phyloP scores from a whole-genome alignment of 2,888 invertebrate species.

The Platerodrilus igneus region DNA sequence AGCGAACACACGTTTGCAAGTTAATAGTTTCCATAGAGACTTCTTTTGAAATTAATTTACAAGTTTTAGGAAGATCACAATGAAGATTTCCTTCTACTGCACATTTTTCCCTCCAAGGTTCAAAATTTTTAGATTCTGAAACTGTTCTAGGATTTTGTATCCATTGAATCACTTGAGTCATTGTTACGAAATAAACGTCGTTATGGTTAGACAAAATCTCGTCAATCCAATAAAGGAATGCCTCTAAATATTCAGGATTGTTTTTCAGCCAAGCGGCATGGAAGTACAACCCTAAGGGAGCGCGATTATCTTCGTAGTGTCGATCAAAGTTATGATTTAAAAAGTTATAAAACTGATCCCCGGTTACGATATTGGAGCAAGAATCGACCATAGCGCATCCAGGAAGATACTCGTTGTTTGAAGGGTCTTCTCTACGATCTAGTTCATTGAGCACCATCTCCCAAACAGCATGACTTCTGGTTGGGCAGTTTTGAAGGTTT shows the following conservation, averaged over 20 bases:
- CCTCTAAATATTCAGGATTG: constrained; percentile 87
- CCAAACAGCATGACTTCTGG: constrained; percentile 90
- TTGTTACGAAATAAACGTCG: constrained; percentile 90
- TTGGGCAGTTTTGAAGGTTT: constrained; percentile 86
- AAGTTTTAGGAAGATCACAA: constrained; percentile 86
- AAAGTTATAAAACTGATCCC: constrained; percentile 93
- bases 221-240: constrained; percentile 91
- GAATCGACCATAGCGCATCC: constrained; percentile 95
- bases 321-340: constrained; percentile 90
- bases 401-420: constrained; percentile 81
- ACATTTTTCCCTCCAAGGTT: constrained; percentile 93
- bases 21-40: constrained; percentile 92
- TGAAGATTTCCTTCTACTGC: constrained; percentile 76
- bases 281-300: constrained; percentile 86
- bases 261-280: constrained; percentile 92
- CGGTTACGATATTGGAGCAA: constrained; percentile 86
- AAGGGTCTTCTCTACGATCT: constrained; percentile 86
- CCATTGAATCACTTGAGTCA: constrained; percentile 97
- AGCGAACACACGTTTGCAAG: constrained; percentile 87
- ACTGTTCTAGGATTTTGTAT: constrained; percentile 86
- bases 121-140: constrained; percentile 84
- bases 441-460: constrained; percentile 95
- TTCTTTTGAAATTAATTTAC: constrained; percentile 88
- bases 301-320: constrained; percentile 85
- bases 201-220: constrained; percentile 79